Conservation (phyloP, 2,113 vertebrate species). For the Heteronetta atricapilla region DNA sequence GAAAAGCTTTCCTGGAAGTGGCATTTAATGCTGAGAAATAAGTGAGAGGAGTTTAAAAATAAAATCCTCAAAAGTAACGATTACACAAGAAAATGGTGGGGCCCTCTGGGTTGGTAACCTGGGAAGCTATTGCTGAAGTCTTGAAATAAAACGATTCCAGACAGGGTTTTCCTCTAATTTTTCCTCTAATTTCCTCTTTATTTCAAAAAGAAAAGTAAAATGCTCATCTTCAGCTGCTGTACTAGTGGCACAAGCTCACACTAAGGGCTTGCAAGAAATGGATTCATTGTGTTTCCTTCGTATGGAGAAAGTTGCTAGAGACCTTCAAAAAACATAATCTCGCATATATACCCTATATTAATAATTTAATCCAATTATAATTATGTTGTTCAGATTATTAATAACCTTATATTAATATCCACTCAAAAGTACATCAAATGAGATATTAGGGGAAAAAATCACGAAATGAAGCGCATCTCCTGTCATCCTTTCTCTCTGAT, state of each 20-base stretch:
- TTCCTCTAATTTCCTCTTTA: neutral
- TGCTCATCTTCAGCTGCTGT: rapidly evolving
- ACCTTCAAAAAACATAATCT: neutral
- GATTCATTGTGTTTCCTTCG: neutral
- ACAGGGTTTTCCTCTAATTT: neutral
- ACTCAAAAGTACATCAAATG: neutral
- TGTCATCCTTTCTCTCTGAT: neutral
- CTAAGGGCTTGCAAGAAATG: neutral
- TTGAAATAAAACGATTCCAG: neutral
- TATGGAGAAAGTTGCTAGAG: neutral
- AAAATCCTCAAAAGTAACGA: too few species aligned
- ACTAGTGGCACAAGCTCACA: neutral
- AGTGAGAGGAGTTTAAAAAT: neutral
- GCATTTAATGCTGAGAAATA: too few species aligned
- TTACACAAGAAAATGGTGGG: too few species aligned
- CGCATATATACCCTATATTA: neutral
- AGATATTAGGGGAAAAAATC: neutral
- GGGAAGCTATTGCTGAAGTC: neutral
- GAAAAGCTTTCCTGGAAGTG: too few species aligned
- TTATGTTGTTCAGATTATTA: neutral
- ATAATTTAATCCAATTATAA: neutral
- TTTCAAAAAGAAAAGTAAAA: neutral
- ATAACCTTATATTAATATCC: neutral
- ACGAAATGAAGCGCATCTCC: neutral
- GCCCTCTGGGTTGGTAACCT: too few species aligned